Conservation (phyloP, 2,113 vertebrate species). For the Osmerus mordax region DNA sequence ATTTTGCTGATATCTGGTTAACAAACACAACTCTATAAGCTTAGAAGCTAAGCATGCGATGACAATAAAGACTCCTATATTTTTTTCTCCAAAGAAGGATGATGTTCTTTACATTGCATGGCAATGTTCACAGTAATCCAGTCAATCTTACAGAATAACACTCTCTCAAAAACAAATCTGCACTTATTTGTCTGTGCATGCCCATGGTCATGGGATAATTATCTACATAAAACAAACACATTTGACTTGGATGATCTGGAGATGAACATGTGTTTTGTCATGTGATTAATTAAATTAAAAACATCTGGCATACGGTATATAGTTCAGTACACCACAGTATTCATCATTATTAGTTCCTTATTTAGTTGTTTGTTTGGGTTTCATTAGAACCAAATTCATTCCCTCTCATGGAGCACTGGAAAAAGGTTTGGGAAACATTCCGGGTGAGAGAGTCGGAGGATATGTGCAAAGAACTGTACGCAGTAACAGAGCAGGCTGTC, state of each 20-base stretch:
- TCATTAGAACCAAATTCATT: too few relatives aligned
- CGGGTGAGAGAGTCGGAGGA: too few relatives aligned
- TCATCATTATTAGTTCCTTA: too few relatives aligned
- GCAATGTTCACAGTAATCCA: constrained; percentile 38
- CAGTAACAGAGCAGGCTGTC: neutral
- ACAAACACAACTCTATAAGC: constrained; percentile 37
- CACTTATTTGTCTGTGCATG: neutral
- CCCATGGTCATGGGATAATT: neutral
- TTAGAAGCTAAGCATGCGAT: constrained; percentile 39
- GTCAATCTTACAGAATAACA: constrained; percentile 25
- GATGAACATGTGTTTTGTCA: neutral
- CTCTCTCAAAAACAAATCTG: constrained; percentile 11
- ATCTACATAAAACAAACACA: neutral
- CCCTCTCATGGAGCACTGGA: too few relatives aligned
- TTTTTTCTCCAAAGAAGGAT: constrained; percentile 29
- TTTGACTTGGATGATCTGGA: neutral
- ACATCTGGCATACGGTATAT: neutral
- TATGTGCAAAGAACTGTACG: too few relatives aligned
- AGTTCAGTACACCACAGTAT: too few relatives aligned
- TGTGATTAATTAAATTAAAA: neutral
- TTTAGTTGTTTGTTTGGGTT: too few relatives aligned
- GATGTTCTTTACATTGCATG: constrained; percentile 11
- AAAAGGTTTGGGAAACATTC: too few relatives aligned
- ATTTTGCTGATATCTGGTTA: constrained; percentile 48
- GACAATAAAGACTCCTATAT: constrained; percentile 32